Conservation (phyloP, 2,888 invertebrate genomes). For the Ellobium chinense region DNA sequence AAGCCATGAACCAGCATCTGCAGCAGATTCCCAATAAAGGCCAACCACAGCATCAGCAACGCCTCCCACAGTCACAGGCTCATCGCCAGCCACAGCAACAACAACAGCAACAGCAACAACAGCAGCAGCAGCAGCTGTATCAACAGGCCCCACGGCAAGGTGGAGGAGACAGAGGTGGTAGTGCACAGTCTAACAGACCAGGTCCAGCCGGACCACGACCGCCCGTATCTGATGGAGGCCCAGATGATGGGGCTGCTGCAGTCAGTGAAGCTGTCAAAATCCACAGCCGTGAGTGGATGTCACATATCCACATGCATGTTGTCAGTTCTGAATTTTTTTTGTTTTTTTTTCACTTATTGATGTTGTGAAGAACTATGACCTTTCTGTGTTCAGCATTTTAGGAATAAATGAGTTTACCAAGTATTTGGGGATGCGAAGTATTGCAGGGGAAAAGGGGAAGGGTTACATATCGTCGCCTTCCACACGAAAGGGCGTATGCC, state of each 20-base stretch:
- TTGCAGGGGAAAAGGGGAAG: too few relatives aligned
- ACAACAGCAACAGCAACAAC: conserved; percentile 22
- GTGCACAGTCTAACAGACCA: neutral
- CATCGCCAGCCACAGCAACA: conserved; percentile 11
- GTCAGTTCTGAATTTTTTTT: neutral
- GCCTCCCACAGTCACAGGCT: neutral
- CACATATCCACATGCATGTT: neutral
- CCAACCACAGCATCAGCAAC: neutral
- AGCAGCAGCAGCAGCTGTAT: neutral
- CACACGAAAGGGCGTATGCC: too few relatives aligned
- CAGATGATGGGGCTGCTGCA: neutral
- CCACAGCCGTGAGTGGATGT: conserved; percentile 20
- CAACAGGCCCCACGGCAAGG: too few relatives aligned
- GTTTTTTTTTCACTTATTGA: neutral
- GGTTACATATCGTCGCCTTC: too few relatives aligned
- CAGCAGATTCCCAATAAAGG: conserved; percentile 49
- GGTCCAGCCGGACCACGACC: neutral
- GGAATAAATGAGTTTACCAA: too few relatives aligned
- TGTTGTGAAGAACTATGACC: conserved; percentile 1
- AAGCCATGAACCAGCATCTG: conserved; percentile 59
- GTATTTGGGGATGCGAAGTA: too few relatives aligned
- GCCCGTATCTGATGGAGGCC: neutral
- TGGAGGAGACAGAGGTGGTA: neutral
- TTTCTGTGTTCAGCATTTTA: too few relatives aligned
- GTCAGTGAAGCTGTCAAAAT: neutral